Evolutionary conservation across 2,888 invertebrate species (phyloP).

Genomic region (Bellardia pandia): DNA sequence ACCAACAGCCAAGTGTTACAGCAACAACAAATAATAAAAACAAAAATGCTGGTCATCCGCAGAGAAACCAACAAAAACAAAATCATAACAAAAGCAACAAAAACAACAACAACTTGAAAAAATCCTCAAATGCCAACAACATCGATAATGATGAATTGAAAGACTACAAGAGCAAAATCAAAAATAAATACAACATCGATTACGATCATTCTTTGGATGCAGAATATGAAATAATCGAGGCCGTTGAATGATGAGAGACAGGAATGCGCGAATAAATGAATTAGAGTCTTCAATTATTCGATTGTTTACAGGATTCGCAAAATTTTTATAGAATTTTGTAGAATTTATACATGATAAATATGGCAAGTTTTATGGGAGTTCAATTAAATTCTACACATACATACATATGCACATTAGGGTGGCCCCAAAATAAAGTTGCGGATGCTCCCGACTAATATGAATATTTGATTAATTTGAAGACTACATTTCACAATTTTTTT

Average conservation of each 20-base stretch:
- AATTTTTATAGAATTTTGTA: neutral
- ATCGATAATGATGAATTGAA: constrained; percentile 81
- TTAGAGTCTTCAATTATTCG: neutral
- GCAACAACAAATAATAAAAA: constrained; percentile 60
- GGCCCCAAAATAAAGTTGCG: too few relatives aligned
- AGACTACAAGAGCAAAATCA: constrained; percentile 83
- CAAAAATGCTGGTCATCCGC: constrained; percentile 56
- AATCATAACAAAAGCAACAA: constrained; percentile 38
- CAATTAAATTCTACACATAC: too few relatives aligned
- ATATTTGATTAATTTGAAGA: too few relatives aligned
- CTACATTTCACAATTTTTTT: too few relatives aligned
- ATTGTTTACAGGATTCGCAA: neutral
- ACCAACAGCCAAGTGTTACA: constrained; percentile 67
- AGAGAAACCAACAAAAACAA: constrained; percentile 52
- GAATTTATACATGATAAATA: too few relatives aligned
- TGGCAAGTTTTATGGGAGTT: too few relatives aligned
- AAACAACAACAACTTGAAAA: constrained; percentile 60
- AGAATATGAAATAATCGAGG: constrained; percentile 84
- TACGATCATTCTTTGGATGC: constrained; percentile 84
- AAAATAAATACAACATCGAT: constrained; percentile 84
- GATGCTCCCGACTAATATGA: too few relatives aligned
- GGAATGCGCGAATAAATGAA: neutral
- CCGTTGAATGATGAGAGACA: constrained; percentile 81
- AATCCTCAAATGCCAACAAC: constrained; percentile 77
- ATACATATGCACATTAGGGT: too few relatives aligned